These are phyloP conservation scores for Urocynchramus pylzowi DNA, from an alignment of 2,113 vertebrate genomes.

Conservation along the genomic window DNA sequence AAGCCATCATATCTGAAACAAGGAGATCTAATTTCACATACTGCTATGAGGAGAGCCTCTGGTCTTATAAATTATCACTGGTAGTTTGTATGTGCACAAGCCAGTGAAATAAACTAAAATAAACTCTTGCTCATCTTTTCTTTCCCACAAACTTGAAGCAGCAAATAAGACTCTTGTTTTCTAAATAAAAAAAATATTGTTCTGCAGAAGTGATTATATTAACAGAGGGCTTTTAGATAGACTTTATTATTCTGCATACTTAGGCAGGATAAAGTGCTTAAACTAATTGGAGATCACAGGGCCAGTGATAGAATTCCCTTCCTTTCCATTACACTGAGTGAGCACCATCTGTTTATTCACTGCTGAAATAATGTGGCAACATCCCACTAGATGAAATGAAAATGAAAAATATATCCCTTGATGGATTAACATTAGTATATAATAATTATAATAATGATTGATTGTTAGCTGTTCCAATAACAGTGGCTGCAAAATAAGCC, in stretches of 20 bases:
- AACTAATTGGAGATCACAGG: neutral
- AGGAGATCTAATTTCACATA: slow-evolving; percentile 59
- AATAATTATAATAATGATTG: neutral
- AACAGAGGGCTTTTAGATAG: neutral
- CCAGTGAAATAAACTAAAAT: slow-evolving; percentile 15
- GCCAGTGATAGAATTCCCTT: neutral
- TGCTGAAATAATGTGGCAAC: neutral
- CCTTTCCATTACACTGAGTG: slow-evolving; percentile 1
- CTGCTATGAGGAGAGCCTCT: slow-evolving; percentile 37
- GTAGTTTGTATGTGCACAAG: neutral
- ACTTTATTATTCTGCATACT: neutral
- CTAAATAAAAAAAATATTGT: neutral
- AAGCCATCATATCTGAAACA: slow-evolving; percentile 65
- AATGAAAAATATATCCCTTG: slow-evolving; percentile 29
- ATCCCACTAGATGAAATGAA: neutral
- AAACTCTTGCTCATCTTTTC: neutral
- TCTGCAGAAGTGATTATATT: neutral
- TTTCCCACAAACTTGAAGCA: neutral
- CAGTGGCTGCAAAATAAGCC: neutral
- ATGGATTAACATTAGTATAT: neutral
- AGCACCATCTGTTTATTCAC: neutral
- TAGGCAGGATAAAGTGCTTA: neutral
- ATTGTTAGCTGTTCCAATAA: neutral
- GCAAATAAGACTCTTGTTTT: neutral
- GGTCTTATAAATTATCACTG: slow-evolving; percentile 33